Conservation (phyloP, 2,888 invertebrate genomes). For the Callimorpha dominula region DNA sequence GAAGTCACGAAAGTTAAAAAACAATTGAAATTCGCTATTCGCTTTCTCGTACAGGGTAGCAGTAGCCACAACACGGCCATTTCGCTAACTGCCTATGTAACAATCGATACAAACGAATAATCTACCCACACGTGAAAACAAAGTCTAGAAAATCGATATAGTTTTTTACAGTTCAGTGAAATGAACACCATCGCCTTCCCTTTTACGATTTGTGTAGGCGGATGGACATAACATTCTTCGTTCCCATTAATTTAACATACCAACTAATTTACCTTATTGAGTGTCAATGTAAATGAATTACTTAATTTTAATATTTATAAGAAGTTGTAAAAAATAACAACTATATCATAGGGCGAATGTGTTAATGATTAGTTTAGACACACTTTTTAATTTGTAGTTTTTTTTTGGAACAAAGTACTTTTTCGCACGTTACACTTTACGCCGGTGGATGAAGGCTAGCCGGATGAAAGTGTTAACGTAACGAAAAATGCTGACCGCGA, state of each 20-base stretch:
- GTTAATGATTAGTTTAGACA: neutral
- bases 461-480: too few species aligned
- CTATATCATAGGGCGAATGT: neutral
- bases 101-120: neutral
- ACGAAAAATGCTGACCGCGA: too few species aligned
- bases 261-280: constrained; percentile 16
- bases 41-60: neutral
- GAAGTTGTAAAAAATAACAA: constrained; percentile 8
- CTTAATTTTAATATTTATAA: constrained; percentile 15
- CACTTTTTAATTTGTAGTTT: too few species aligned
- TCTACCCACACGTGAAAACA: neutral
- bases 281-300: constrained; percentile 19
- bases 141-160: neutral
- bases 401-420: too few species aligned
- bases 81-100: neutral
- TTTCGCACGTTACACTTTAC: too few species aligned
- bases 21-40: neutral
- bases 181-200: neutral
- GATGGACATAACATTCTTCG: constrained; percentile 29
- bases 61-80: neutral
- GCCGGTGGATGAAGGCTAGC: too few species aligned
- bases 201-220: constrained; percentile 38
- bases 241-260: constrained; percentile 32
- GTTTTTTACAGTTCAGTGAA: constrained; percentile 1
- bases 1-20: neutral